Evolutionary conservation across 1,140 invertebrate species (phyloP).

Genomic region (Paracyclopina nana): DNA sequence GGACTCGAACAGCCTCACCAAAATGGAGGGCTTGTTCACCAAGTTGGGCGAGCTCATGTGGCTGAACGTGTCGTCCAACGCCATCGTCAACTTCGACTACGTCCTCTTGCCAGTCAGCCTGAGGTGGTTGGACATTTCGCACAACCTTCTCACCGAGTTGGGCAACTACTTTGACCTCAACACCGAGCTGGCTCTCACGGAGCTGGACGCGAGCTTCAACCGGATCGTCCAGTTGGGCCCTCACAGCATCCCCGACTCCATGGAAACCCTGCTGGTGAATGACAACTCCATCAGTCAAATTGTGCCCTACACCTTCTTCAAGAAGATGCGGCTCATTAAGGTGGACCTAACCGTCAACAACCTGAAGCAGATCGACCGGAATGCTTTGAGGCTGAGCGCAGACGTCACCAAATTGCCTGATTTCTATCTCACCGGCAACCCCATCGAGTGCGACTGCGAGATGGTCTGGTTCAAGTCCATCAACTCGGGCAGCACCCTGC

Average conservation of each 20-base stretch:
- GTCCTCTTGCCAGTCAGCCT: slow-evolving; percentile 63
- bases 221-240: slow-evolving; percentile 42
- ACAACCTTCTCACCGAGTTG: slow-evolving; percentile 61
- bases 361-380: slow-evolving; percentile 53
- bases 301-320: slow-evolving; percentile 58
- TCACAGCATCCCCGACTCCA: slow-evolving; percentile 63
- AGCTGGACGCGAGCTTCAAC: slow-evolving; percentile 54
- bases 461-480: slow-evolving; percentile 78
- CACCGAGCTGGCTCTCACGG: neutral
- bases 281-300: slow-evolving; percentile 63
- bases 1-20: slow-evolving; percentile 62
- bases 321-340: slow-evolving; percentile 56
- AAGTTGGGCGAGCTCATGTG: slow-evolving; percentile 54
- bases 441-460: slow-evolving; percentile 71
- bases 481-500: slow-evolving; percentile 48
- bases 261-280: slow-evolving; percentile 67
- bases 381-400: slow-evolving; percentile 37
- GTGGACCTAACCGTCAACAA: slow-evolving; percentile 76
- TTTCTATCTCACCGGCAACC: slow-evolving; percentile 69
- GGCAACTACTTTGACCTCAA: slow-evolving; percentile 64
- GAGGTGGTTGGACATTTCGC: slow-evolving; percentile 72
- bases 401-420: slow-evolving; percentile 43
- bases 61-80: slow-evolving; percentile 72
- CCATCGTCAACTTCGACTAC: slow-evolving; percentile 69
- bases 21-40: slow-evolving; percentile 65